Base-by-base conservation (phyloP, 2,888 invertebrate genomes). In the Trisateles emortualis region DNA sequence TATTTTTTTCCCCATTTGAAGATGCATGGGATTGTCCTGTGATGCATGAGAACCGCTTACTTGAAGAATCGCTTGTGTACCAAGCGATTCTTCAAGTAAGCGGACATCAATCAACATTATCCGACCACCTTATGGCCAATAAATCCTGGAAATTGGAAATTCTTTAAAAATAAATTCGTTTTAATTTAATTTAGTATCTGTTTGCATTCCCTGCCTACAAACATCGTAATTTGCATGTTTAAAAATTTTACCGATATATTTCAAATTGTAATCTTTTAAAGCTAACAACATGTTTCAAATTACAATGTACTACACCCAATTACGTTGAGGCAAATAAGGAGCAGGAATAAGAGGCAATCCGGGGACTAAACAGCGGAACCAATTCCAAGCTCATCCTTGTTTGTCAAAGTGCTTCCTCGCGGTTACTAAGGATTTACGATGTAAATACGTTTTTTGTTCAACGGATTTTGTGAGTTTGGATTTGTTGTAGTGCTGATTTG, bases 311-410 rank as follows among this genome's bases (percentile, higher is more conserved):
- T 72, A 73, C 67, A 78, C 78, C 76, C 75, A 82, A 83, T 84
- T 83, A 83, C 73, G 76, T 74, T 62, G 50, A 70, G 68, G 72
- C 79, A 82, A 86, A 83, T 83, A 79, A 82, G 76, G 62, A 70
- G 64, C 64, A 66, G 72, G 76, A 74, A 80, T 76, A 72, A 79
- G 79, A 70, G 76, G 77, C 84, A 80, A 84, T 81, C 81, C 78
- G 70, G 78, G 68, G 79, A 72, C 86, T 88, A 88, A 89, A 87
- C 87, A 85, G 84, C 88, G 88, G 87, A 90, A 90, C 90, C 88
- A 87, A 89, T 88, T 86, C 84, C 75, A 67, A 73, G 83, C 86
- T 87, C 87, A 87, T 86, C 87, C 88, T 82, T 86, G 90, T 88
- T 88, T 89, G 87, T 84, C 87, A 84, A 83, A 90, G 88, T 84